Evolutionary conservation across 2,888 invertebrate species (phyloP), one percentile per base, ranked within the genome.

Genomic region (Coenonympha arcania): DNA sequence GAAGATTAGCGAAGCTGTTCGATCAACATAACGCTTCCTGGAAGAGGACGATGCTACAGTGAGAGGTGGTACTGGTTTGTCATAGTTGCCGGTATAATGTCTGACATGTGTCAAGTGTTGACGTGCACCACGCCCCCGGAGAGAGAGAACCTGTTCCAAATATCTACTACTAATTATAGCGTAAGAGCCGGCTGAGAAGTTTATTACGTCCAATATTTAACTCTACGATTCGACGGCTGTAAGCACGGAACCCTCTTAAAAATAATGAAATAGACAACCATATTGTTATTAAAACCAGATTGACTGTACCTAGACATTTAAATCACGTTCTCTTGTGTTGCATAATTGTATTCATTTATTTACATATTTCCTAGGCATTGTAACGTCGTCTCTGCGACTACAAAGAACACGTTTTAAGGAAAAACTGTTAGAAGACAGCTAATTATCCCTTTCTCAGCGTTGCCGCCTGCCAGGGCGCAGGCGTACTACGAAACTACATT

Each of bases 101-200:
- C 15, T 41, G 33, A 44, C 52, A 24, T 33, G 33, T 53, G 50
- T 50, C 52, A 24, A 28, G 33, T 53, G 50, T 50, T 50, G 41
- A 49, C 34, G 31, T 39, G 41, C 20, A 26, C 41, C 50, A 50
- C 53, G 31, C 53, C 53, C 11, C 46, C 1, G 8, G 19, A 42
- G 24, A 15, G 39, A 22, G 13, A 3, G 6, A 50, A 53, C 53
- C 50, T 20, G 53, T 50, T 50, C 11, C 6, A n/a, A 6, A 45
- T 43, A 33, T 20, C 31, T 15, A 13, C 8, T 26, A 28, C 3
- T 30, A 22, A 31, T 43, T 33, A 15, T 43, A 43, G 31, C 13
- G 11, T 13, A 9, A 33, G 43, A 31, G 31, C 22, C 15, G 9
- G 24, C 13, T 6, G 5, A 6, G 6, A 6, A 11, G 6, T 20